These are phyloP conservation scores for Plebejus argus DNA, from an alignment of 2,888 invertebrate genomes.

Conservation along the genomic window DNA sequence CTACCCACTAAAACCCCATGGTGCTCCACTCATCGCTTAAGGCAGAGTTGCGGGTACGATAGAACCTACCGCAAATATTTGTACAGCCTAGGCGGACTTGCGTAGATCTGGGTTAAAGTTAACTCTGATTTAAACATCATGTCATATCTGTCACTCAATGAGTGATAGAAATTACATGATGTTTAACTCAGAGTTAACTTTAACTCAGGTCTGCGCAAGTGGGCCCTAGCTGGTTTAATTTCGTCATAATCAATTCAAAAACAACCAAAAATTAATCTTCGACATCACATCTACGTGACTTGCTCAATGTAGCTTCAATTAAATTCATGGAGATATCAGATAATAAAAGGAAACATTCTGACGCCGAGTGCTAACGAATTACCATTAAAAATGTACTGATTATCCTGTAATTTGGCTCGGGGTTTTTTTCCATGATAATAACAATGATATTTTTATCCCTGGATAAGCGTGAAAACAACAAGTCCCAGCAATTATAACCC, in stretches of 20 bases:
- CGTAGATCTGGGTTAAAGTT: no score
- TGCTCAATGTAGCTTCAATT: not conserved
- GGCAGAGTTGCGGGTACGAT: no score
- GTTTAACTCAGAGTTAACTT: no score
- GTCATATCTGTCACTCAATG: no score
- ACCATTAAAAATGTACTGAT: not conserved
- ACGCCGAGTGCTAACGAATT: not conserved
- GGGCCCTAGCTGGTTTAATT: no score
- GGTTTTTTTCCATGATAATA: not conserved
- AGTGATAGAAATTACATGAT: no score
- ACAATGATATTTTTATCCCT: not conserved
- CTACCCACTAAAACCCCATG: no score
- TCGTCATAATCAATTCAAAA: not conserved
- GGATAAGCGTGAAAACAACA: slow-evolving; percentile 21
- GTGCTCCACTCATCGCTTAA: no score
- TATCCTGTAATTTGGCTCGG: not conserved
- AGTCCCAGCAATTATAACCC: slow-evolving; percentile 25
- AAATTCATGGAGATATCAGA: not conserved
- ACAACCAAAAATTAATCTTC: not conserved
- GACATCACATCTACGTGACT: not conserved
- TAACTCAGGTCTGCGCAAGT: no score
- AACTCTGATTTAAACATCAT: no score
- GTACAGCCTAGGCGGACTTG: no score
- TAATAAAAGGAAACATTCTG: not conserved
- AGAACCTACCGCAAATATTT: no score